A percentile compares a stretch with the other conserved stretches of the same genome.
Evolutionary conservation across 2,113 vertebrate species (phyloP).

Genomic region (Vireo altiloquus): DNA sequence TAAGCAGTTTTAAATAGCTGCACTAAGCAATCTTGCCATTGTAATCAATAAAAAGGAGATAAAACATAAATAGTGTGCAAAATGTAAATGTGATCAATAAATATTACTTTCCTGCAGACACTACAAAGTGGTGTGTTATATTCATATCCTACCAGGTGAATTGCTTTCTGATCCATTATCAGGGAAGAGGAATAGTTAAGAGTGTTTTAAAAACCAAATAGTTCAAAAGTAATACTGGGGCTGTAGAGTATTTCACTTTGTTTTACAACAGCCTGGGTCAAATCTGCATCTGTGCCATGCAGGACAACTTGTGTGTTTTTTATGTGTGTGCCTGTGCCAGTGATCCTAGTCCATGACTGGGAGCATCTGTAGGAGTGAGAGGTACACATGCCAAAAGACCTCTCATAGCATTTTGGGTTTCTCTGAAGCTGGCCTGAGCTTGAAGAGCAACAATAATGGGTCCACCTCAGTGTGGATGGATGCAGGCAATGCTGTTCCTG

Average conservation of each 20-base stretch:
- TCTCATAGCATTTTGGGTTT: neutral
- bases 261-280: neutral
- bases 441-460: neutral
- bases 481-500: neutral
- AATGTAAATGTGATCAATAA: neutral
- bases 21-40: neutral
- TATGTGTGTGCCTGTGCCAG: neutral
- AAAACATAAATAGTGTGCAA: rapidly evolving
- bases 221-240: neutral
- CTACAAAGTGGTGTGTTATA: neutral
- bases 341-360: neutral
- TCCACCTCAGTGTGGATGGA: neutral
- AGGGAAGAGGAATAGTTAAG: neutral
- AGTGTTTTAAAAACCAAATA: neutral
- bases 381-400: neutral
- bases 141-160: neutral
- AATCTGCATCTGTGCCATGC: neutral
- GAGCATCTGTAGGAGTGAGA: neutral
- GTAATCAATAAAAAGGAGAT: neutral
- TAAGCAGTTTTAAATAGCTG: neutral
- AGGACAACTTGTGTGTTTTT: neutral
- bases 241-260: neutral
- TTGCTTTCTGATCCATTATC: neutral
- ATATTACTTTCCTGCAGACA: neutral
- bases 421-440: neutral